Conservation (phyloP, 1,140 invertebrate species). For the Halotydeus destructor region DNA sequence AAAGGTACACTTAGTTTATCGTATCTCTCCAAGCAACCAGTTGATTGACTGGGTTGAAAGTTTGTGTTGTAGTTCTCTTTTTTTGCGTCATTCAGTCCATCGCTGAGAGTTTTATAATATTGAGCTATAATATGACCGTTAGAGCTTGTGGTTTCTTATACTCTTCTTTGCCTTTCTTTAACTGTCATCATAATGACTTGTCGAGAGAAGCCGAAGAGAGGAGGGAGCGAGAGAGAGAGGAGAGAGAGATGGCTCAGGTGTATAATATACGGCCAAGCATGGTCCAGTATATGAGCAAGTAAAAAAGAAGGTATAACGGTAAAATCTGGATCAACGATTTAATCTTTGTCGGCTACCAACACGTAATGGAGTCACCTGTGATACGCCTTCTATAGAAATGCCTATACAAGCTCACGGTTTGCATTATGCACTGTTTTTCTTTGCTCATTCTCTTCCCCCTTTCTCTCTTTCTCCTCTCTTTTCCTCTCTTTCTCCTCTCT, state of each 20-base stretch:
- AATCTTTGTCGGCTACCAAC: too few relatives aligned
- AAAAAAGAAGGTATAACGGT: too few relatives aligned
- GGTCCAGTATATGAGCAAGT: too few relatives aligned
- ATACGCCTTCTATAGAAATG: neutral
- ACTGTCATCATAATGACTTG: too few relatives aligned
- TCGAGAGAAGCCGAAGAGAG: too few relatives aligned
- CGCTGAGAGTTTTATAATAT: neutral
- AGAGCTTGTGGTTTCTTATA: too few relatives aligned
- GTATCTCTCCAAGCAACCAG: neutral
- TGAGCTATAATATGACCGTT: neutral
- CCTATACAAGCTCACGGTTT: neutral
- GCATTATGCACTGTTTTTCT: neutral
- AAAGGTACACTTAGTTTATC: neutral
- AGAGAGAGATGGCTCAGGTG: neutral
- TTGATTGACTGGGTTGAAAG: neutral
- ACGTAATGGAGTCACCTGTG: neutral
- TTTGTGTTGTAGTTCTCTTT: neutral
- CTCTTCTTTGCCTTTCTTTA: too few relatives aligned
- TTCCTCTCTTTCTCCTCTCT: neutral
- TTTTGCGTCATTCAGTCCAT: neutral
- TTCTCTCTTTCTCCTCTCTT: neutral
- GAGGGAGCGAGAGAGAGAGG: neutral
- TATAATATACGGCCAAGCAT: neutral
- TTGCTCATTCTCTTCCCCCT: neutral
- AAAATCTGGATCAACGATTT: too few relatives aligned